Percentiles rank a stretch among this genome's conserved stretches.
These are phyloP conservation scores for Campoletis sonorensis DNA, from an alignment of 1,140 invertebrate species.

Conservation along the genomic window DNA sequence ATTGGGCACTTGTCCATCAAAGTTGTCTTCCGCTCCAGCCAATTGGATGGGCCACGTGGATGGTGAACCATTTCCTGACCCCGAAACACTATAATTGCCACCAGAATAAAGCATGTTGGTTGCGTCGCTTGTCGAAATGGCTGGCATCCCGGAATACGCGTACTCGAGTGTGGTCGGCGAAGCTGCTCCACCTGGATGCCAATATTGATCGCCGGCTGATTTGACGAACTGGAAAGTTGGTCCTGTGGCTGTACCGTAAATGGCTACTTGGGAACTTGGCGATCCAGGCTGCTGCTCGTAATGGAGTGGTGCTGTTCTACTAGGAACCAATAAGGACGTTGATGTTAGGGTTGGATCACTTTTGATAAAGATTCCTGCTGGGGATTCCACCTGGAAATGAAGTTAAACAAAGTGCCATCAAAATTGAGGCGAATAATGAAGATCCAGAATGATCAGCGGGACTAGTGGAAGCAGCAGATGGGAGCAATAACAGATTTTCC, in stretches of 20 bases:
- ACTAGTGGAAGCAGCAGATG: too few relatives aligned
- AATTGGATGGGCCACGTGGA: conserved; percentile 65
- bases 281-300: conserved; percentile 77
- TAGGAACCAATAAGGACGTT: conserved; percentile 71
- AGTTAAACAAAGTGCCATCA: not conserved
- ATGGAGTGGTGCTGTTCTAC: conserved; percentile 72
- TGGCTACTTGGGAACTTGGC: conserved; percentile 77
- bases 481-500: too few relatives aligned
- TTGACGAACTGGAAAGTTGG: conserved; percentile 74
- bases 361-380: conserved; percentile 73
- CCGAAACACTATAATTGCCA: conserved; percentile 63
- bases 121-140: conserved; percentile 64
- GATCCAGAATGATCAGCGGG: not conserved
- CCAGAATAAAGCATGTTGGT: conserved; percentile 64
- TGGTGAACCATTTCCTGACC: conserved; percentile 57
- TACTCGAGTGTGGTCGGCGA: conserved; percentile 66
- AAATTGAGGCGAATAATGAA: not conserved
- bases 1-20: conserved; percentile 63
- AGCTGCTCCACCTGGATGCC: conserved; percentile 61
- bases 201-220: conserved; percentile 63
- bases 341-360: conserved; percentile 79
- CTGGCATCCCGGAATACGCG: conserved; percentile 60
- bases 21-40: conserved; percentile 60
- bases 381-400: conserved; percentile 66
- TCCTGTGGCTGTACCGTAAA: conserved; percentile 75